Percentiles rank a stretch among this genome's conserved stretches.
Evolutionary conservation across 2,888 invertebrate species (phyloP).

Genomic region (Meiosimyza platycephala): DNA sequence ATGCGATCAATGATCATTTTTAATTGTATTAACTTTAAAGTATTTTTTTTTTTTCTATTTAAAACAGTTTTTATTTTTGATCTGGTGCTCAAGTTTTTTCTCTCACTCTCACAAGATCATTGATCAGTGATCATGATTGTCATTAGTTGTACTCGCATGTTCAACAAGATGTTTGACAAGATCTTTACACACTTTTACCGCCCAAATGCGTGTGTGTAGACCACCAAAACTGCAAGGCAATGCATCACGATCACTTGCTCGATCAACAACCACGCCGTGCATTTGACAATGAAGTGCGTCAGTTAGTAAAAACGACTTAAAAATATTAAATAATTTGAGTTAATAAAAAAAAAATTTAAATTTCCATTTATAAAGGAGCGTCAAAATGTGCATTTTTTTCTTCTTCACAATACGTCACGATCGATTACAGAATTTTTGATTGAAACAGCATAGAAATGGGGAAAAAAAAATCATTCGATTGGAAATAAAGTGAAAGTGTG

Average conservation of each 20-base stretch:
- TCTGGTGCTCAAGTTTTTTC: no score
- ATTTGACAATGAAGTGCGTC: no score
- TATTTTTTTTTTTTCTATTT: background rate
- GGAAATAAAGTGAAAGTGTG: conserved; percentile 2
- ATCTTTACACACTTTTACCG: background rate
- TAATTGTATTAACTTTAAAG: background rate
- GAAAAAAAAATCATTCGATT: background rate
- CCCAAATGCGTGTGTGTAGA: background rate
- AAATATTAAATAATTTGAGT: no score
- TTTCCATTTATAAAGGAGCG: no score
- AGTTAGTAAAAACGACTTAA: no score
- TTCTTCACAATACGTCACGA: no score
- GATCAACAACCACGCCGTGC: conserved; percentile 14
- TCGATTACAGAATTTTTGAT: background rate
- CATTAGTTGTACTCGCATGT: background rate
- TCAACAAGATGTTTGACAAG: background rate
- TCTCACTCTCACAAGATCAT: background rate
- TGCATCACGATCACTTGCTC: background rate
- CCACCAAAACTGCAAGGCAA: background rate
- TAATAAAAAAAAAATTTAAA: no score
- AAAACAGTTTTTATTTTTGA: background rate
- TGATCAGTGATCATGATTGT: background rate
- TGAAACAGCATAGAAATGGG: background rate
- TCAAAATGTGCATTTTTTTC: no score
- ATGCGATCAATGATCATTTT: background rate